These are phyloP conservation scores for Drosophila baimaii DNA, from an alignment of 1,140 invertebrate species.

Conservation along the genomic window DNA sequence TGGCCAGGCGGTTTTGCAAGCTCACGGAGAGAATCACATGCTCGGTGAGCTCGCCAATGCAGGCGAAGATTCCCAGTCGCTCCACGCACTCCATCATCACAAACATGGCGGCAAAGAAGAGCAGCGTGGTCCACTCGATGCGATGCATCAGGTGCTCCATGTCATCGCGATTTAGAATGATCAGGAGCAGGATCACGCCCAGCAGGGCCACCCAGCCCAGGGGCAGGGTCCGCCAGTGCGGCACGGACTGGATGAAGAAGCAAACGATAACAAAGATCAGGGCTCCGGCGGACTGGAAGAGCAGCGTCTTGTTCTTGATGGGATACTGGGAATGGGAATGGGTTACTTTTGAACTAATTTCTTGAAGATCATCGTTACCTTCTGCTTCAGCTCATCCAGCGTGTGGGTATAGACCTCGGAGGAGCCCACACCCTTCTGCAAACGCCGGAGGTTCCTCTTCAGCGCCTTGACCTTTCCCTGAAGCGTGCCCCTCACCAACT, in stretches of 20 bases:
- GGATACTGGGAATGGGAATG: slow-evolving; percentile 86
- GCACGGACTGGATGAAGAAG: slow-evolving; percentile 90
- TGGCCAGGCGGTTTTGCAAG: slow-evolving; percentile 87
- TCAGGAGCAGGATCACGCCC: slow-evolving; percentile 88
- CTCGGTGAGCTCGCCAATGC: slow-evolving; percentile 89
- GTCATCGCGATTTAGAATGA: slow-evolving; percentile 88
- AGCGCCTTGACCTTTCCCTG: slow-evolving; percentile 87
- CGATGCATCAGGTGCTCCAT: slow-evolving; percentile 89
- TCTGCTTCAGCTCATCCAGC: slow-evolving; percentile 87
- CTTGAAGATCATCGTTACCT: slow-evolving; percentile 23
- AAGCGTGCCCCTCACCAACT: slow-evolving; percentile 88
- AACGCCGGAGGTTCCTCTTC: slow-evolving; percentile 86
- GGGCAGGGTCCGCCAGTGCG: slow-evolving; percentile 86
- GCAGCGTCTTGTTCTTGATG: slow-evolving; percentile 87
- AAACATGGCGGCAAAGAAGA: slow-evolving; percentile 92
- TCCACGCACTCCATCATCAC: slow-evolving; percentile 92
- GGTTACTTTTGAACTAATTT: neutral
- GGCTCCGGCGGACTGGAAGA: slow-evolving; percentile 88
- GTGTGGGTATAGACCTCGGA: slow-evolving; percentile 87
- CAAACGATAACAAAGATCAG: slow-evolving; percentile 88
- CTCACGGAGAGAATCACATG: slow-evolving; percentile 87
- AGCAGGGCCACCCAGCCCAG: slow-evolving; percentile 91
- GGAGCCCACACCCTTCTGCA: slow-evolving; percentile 85
- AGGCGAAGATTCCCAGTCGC: slow-evolving; percentile 88
- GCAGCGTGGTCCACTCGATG: slow-evolving; percentile 92